These are phyloP conservation scores for Acrocephalus scirpaceus DNA, from an alignment of 2,797 vertebrate genomes.

Conservation along the genomic window DNA sequence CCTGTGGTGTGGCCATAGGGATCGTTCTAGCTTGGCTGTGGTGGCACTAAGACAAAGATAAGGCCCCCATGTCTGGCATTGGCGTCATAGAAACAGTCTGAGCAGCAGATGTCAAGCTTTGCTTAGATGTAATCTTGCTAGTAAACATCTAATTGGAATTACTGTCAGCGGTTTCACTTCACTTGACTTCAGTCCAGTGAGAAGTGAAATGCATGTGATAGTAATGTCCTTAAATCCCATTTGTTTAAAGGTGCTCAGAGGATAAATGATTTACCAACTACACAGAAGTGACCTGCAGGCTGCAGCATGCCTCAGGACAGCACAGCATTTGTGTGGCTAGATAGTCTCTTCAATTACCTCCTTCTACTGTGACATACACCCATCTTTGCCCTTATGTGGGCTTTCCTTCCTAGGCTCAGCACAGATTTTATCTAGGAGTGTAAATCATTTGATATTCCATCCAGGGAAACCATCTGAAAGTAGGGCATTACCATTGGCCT, in stretches of 20 bases:
- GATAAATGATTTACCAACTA: background rate
- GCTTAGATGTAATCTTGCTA: background rate
- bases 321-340: background rate
- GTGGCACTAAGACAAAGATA: background rate
- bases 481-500: background rate
- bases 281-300: background rate
- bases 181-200: background rate
- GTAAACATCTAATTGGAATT: background rate
- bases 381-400: background rate
- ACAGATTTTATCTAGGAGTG: background rate
- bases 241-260: background rate
- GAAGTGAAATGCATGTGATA: background rate
- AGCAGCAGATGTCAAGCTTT: background rate
- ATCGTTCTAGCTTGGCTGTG: background rate
- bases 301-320: background rate
- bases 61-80: background rate
- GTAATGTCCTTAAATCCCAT: background rate
- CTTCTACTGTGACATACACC: accelerated
- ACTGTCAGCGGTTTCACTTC: background rate
- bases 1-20: background rate
- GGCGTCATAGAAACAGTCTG: background rate
- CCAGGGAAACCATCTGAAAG: background rate
- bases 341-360: background rate
- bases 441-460: background rate
- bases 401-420: background rate